phyloP scores from a whole-genome alignment of 2,797 vertebrate genomes.

The Borostomias antarcticus region DNA sequence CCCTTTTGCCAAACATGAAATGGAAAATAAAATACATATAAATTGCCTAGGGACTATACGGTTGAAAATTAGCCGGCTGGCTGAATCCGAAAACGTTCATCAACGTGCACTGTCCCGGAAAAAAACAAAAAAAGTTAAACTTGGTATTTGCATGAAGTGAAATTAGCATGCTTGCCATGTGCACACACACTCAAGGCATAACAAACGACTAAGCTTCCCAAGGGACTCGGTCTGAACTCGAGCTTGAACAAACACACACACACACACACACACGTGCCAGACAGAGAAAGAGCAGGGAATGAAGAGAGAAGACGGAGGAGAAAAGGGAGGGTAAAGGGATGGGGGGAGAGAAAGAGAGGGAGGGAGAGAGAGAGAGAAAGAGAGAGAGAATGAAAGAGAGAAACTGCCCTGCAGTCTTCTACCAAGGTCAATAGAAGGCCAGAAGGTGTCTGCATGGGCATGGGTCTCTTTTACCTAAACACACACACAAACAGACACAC shows the following conservation, averaged over 20 bases:
- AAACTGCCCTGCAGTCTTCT: too few relatives aligned
- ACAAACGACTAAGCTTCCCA: conserved; percentile 12
- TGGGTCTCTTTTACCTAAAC: background rate
- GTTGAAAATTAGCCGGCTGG: too few relatives aligned
- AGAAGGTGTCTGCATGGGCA: conserved; percentile 1
- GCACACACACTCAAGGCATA: conserved; percentile 15
- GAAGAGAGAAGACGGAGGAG: background rate
- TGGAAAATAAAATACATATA: conserved; percentile 36
- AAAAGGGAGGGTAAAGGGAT: background rate
- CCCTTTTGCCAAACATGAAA: conserved; percentile 52
- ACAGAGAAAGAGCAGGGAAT: background rate
- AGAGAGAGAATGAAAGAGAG: background rate
- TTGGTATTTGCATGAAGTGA: background rate
- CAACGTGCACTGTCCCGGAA: background rate
- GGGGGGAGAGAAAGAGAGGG: background rate
- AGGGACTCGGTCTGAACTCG: background rate
- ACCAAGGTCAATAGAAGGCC: background rate
- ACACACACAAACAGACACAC: background rate
- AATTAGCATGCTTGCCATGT: background rate
- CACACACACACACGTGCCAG: background rate
- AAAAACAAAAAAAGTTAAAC: too few relatives aligned
- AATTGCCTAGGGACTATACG: conserved; percentile 11
- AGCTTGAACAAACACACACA: background rate
- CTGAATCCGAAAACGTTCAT: too few relatives aligned
- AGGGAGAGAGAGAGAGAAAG: background rate